Percentiles rank a stretch among this genome's conserved stretches.
These are phyloP conservation scores for Protaetia brevitarsis DNA, from an alignment of 1,140 invertebrate species.

Conservation along the genomic window DNA sequence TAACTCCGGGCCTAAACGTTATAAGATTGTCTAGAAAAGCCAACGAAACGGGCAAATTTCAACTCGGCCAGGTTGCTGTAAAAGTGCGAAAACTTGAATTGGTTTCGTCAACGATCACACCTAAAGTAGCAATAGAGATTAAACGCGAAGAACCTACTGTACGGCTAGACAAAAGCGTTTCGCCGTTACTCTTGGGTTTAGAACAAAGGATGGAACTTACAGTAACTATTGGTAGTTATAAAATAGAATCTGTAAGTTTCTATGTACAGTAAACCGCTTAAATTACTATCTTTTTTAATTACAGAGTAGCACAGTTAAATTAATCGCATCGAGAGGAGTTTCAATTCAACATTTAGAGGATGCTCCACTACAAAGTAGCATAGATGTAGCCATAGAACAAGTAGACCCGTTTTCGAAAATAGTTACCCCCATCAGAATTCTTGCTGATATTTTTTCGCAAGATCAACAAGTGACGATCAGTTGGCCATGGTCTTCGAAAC, in stretches of 20 bases:
- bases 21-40: slow-evolving; percentile 62
- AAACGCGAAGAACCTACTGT: slow-evolving; percentile 55
- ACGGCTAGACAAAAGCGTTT: slow-evolving; percentile 51
- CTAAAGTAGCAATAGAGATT: slow-evolving; percentile 55
- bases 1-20: slow-evolving; percentile 71
- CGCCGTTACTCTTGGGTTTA: slow-evolving; percentile 63
- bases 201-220: slow-evolving; percentile 66
- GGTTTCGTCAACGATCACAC: slow-evolving; percentile 50
- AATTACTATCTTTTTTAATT: slow-evolving; percentile 23
- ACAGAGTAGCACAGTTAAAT: slow-evolving; percentile 53
- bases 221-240: slow-evolving; percentile 64
- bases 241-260: slow-evolving; percentile 41
- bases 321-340: slow-evolving; percentile 59
- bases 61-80: slow-evolving; percentile 59
- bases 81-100: slow-evolving; percentile 56
- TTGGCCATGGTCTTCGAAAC: slow-evolving; percentile 71
- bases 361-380: slow-evolving; percentile 52
- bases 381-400: slow-evolving; percentile 61
- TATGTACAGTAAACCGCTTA: too few relatives aligned
- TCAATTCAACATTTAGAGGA: slow-evolving; percentile 46
- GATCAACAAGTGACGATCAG: slow-evolving; percentile 69
- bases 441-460: slow-evolving; percentile 70
- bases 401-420: slow-evolving; percentile 69
- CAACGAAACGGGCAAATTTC: slow-evolving; percentile 58
- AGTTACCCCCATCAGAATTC: slow-evolving; percentile 61